Base-by-base conservation (phyloP, 2,888 invertebrate genomes). In the Antheraea assamensis region DNA sequence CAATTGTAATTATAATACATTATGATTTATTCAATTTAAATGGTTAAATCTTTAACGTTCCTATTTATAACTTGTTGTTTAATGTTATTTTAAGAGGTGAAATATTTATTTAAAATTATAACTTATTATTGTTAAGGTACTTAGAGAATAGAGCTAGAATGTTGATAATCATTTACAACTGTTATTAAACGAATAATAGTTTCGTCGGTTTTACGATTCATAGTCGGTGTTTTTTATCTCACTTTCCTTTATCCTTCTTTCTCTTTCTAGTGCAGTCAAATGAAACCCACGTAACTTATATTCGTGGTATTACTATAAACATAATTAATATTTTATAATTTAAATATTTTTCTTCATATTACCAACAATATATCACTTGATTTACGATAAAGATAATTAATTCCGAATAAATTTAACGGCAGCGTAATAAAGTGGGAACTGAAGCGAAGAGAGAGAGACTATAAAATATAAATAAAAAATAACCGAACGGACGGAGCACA, bases 381-480 rank as follows among this genome's bases (percentile, higher is more conserved):
- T 78, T 77, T 78, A 78, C 74, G 73, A 70, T 55, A 58, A 55
- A 58, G 72, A 73, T 73, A 74, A 76, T 75, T 75, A 76, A 78
- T 76, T 76, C 68, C 66, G 74, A 75, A 76, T 77, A 70, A n/a
- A 73, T 76, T 76, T 70, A 52, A 73, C 73, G 73, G 70, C 58
- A 42, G 73, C 70, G 58, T 73, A 82, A 82, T 82, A 81, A 82
- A 82, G 81, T 73, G 73, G 73, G 42, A 68, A 17, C 10, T 7
- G n/a, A n/a, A 35, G 21, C n/a, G 35, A n/a, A n/a, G n/a, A n/a
- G 58, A 58, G n/a, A 64, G 61, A 13, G 68, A 68, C 68, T 68
- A 68, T 68, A 68, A 68, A 68, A 68, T 68, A 68, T 35, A 35
- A 68, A 35, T 68, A 68, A 68, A 68, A 68, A n/a, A 35, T n/a